phyloP scores from a whole-genome alignment of 1,140 invertebrate species.

The Paraescarpia echinospica region DNA sequence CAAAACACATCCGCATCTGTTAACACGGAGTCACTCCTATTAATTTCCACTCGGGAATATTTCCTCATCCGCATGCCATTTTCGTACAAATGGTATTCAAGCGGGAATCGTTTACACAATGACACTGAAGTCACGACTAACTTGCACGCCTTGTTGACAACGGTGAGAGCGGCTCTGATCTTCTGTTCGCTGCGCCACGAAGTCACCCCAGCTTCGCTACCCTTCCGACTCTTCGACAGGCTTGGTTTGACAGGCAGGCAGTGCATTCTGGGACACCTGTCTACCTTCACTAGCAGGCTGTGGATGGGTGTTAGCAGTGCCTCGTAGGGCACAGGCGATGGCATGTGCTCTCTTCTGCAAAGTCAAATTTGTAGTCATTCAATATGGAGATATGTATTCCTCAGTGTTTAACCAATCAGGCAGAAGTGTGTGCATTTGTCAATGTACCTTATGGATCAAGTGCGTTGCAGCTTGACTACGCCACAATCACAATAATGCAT shows the following conservation, averaged over 20 bases:
- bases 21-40: no score
- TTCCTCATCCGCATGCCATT: no score
- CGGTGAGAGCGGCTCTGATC: not conserved
- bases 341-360: not conserved
- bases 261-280: not conserved
- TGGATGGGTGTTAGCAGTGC: not conserved
- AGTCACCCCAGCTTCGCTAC: not conserved
- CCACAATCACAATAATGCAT: no score
- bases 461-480: no score
- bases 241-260: not conserved
- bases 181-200: not conserved
- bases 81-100: no score
- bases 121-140: not conserved
- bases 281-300: not conserved
- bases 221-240: not conserved
- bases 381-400: no score
- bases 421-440: no score
- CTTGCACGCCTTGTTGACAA: not conserved
- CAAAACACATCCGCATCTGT: no score
- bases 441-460: no score
- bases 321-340: not conserved
- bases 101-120: no score
- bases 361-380: not conserved
- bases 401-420: no score
- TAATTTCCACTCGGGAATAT: no score